These are phyloP conservation scores for Nineta flava DNA, from an alignment of 2,888 invertebrate genomes.

Conservation along the genomic window DNA sequence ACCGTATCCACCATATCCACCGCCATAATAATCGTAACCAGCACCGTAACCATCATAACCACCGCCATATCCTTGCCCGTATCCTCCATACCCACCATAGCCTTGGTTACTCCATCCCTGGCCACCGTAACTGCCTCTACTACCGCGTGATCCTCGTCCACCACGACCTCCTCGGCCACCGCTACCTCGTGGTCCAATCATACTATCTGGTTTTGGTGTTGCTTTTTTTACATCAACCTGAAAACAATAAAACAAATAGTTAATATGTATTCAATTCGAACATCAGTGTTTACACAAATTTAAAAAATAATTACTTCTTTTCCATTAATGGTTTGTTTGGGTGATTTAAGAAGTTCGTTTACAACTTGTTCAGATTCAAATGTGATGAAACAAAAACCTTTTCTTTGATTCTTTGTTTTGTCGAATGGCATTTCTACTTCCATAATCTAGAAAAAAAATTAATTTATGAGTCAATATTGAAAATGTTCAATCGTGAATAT, in stretches of 20 bases:
- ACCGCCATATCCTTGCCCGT: constrained; percentile 55
- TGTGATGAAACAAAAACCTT: constrained; percentile 95
- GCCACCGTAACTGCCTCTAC: constrained; percentile 49
- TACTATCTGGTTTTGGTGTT: constrained; percentile 73
- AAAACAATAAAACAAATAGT: constrained; percentile 10
- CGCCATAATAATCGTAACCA: constrained; percentile 55
- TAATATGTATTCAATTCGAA: neutral
- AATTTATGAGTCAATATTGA: too few species aligned
- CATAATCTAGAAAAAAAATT: constrained; percentile 51
- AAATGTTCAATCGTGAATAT: too few species aligned
- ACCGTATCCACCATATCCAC: constrained; percentile 63
- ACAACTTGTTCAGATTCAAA: constrained; percentile 92
- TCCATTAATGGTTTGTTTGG: constrained; percentile 84
- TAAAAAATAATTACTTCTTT: constrained; percentile 52
- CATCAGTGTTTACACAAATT: neutral
- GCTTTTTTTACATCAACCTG: constrained; percentile 90
- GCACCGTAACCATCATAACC: constrained; percentile 61
- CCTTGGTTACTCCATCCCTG: constrained; percentile 48
- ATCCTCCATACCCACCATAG: constrained; percentile 48
- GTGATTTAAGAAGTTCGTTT: constrained; percentile 77
- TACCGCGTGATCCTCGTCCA: constrained; percentile 49
- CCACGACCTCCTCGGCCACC: constrained; percentile 49
- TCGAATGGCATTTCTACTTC: constrained; percentile 96
- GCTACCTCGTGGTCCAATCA: constrained; percentile 44
- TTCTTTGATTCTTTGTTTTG: constrained; percentile 90